Conservation (phyloP, 2,797 vertebrate species). For the Halcyon leucocephala region DNA sequence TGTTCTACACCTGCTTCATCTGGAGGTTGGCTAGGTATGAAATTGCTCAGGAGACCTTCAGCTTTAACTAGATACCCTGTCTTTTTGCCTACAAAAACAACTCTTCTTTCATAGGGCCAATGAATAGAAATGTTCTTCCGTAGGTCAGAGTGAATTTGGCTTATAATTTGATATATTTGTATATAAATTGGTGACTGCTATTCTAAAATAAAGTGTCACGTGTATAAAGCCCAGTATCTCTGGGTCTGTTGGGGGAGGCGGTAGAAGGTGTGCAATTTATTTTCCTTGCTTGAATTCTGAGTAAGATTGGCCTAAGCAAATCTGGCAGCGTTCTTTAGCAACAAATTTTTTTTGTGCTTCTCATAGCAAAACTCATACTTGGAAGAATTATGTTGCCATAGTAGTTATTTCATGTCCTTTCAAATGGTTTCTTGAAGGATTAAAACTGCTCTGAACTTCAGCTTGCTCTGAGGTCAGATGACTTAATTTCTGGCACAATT, state of each 20-base stretch:
- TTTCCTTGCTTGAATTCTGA: slow-evolving; percentile 16
- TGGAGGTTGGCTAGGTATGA: not conserved
- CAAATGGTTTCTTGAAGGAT: slow-evolving; percentile 48
- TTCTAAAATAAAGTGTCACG: not conserved
- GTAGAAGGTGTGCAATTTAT: not conserved
- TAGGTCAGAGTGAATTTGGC: not conserved
- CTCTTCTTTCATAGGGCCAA: not conserved
- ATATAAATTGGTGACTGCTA: not conserved
- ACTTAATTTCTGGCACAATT: slow-evolving; percentile 13
- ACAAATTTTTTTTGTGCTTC: slow-evolving; percentile 18
- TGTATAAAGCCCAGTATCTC: not conserved
- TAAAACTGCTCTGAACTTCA: slow-evolving; percentile 57
- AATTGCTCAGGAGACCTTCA: not conserved
- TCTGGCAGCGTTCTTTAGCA: not conserved
- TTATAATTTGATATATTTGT: not conserved
- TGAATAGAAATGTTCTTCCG: not conserved
- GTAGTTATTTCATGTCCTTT: slow-evolving; percentile 50
- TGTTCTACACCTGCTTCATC: not conserved
- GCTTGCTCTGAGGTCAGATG: slow-evolving; percentile 41
- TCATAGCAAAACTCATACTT: slow-evolving; percentile 50
- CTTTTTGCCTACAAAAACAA: not conserved
- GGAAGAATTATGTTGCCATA: slow-evolving; percentile 71
- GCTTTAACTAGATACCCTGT: not conserved
- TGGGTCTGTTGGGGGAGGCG: not conserved
- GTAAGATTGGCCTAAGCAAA: slow-evolving; percentile 27